Evolutionary conservation across 2,888 invertebrate genomes (phyloP).

Genomic region (Abrostola triplasia): DNA sequence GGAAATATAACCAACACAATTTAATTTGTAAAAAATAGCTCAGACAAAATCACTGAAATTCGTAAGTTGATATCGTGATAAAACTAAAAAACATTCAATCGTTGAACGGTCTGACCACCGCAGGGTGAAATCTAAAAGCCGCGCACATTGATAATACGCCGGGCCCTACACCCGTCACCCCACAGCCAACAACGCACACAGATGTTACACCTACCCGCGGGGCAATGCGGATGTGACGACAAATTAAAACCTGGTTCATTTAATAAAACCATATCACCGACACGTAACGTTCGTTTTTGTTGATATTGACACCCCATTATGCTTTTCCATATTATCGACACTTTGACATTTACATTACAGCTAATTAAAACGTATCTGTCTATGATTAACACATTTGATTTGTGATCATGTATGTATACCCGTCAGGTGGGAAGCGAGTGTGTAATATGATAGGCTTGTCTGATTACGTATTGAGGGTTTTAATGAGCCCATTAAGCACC

Average conservation of each 20-base stretch:
- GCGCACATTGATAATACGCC: background rate
- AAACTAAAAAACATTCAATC: background rate
- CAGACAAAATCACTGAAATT: conserved; percentile 1
- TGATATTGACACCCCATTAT: conserved; percentile 4
- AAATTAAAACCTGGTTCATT: too few species aligned
- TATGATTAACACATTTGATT: conserved; percentile 26
- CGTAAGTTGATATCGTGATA: background rate
- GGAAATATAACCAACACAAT: too few species aligned
- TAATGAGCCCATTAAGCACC: conserved; percentile 12
- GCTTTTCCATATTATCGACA: background rate
- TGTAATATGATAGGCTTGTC: conserved; percentile 10
- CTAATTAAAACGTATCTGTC: conserved; percentile 12
- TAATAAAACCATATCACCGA: too few species aligned
- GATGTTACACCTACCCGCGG: too few species aligned
- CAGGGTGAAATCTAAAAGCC: background rate
- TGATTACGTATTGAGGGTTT: background rate
- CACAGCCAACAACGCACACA: too few species aligned
- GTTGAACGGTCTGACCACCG: background rate
- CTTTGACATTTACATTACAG: conserved; percentile 25
- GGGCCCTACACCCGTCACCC: too few species aligned
- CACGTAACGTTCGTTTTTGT: background rate
- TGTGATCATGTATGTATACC: conserved; percentile 16
- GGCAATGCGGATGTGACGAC: too few species aligned
- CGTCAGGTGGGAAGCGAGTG: conserved; percentile 33
- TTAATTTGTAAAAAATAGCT: background rate